phyloP scores from a whole-genome alignment of 92 coral and sea anemone genomes.

The Nematostella vectensis region DNA sequence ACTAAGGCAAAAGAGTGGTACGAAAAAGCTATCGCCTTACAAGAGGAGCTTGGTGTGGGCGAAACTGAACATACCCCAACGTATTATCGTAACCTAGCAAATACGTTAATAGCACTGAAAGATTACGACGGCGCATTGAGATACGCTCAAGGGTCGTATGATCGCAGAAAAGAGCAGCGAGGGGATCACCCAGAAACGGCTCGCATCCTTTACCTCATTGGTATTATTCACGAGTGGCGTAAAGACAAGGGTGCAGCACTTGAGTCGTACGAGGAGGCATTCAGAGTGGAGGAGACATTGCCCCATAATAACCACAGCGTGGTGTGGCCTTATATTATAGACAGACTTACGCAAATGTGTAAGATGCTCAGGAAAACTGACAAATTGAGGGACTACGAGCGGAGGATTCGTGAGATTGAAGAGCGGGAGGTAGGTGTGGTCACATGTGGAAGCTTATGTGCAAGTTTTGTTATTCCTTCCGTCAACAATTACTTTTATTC shows the following conservation, averaged over 20 bases:
- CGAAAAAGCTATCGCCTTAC: conserved; percentile 36
- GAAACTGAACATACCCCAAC: conserved; percentile 43
- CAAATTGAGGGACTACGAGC: conserved; percentile 2
- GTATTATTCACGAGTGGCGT: conserved; percentile 34
- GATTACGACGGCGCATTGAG: conserved; percentile 33
- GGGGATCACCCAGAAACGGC: conserved; percentile 53
- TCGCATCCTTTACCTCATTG: conserved; percentile 45
- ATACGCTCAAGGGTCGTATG: conserved; percentile 42
- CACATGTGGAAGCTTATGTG: conserved; percentile 4
- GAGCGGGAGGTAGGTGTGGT: neutral
- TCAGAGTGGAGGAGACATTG: conserved; percentile 55
- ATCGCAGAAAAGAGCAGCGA: conserved; percentile 16
- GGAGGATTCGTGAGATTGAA: neutral
- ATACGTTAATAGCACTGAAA: conserved; percentile 19
- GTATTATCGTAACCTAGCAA: conserved; percentile 55
- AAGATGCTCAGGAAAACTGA: conserved; percentile 2
- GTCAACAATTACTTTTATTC: no score
- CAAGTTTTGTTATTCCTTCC: no score
- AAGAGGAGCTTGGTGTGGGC: conserved; percentile 29
- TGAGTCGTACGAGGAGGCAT: conserved; percentile 27
- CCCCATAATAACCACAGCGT: conserved; percentile 42
- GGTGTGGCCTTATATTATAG: conserved; percentile 18
- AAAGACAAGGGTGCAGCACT: conserved; percentile 23
- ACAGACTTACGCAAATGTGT: conserved; percentile 7
- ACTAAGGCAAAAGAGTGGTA: conserved; percentile 27